These are phyloP conservation scores for Wasmannia auropunctata DNA, from an alignment of 1,140 invertebrate genomes.

Conservation along the genomic window DNA sequence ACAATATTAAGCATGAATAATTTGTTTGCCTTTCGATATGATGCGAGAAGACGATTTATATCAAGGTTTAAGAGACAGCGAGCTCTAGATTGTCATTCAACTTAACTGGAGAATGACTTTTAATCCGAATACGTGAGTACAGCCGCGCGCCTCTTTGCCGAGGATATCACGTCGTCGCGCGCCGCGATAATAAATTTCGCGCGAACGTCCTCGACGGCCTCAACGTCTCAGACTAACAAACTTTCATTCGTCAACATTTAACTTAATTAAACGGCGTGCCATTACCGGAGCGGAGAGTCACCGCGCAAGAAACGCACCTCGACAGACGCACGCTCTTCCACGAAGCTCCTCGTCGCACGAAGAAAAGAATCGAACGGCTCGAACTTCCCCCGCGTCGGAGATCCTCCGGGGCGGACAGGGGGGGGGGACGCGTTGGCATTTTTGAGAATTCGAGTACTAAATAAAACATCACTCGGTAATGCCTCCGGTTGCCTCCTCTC, in stretches of 20 bases:
- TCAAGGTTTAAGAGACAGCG: neutral
- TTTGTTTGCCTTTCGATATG: neutral
- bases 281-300: neutral
- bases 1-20: neutral
- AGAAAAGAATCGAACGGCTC: slow-evolving; percentile 19
- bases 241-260: slow-evolving; percentile 55
- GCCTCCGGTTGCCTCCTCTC: neutral
- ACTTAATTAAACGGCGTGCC: slow-evolving; percentile 55
- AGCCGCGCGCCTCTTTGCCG: neutral
- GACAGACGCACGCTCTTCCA: slow-evolving; percentile 5
- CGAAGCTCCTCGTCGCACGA: slow-evolving; percentile 7
- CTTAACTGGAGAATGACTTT: slow-evolving; percentile 13
- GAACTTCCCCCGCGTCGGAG: slow-evolving; percentile 52
- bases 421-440: slow-evolving; percentile 66
- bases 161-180: neutral
- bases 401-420: neutral
- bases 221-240: slow-evolving; percentile 23
- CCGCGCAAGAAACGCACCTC: slow-evolving; percentile 55
- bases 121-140: neutral
- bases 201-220: neutral
- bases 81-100: slow-evolving; percentile 49
- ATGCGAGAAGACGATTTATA: neutral
- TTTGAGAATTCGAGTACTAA: slow-evolving; percentile 80
- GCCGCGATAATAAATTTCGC: slow-evolving; percentile 22
- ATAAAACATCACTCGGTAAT: slow-evolving; percentile 81